Evolutionary conservation across 2,888 invertebrate species (phyloP).

Genomic region (Cheilosia impressa): DNA sequence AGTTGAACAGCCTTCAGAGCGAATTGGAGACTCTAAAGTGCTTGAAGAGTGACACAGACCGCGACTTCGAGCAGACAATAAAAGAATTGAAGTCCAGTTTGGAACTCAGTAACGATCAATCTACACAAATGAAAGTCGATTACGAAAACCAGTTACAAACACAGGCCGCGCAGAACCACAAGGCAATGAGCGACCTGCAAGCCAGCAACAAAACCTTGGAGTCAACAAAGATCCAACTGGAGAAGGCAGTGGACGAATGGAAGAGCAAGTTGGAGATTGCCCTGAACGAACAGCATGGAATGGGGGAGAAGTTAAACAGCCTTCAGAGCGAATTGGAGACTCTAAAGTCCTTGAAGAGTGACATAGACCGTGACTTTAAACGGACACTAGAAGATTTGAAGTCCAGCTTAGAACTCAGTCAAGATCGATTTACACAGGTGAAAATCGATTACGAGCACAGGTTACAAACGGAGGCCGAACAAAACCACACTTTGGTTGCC

Average conservation of each 20-base stretch:
- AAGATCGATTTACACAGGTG: neutral
- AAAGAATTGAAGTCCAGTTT: conserved; percentile 5
- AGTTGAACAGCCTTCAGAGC: conserved; percentile 30
- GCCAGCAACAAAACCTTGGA: conserved; percentile 33
- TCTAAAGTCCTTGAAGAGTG: conserved; percentile 1
- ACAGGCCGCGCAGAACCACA: neutral
- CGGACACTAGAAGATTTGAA: conserved; percentile 18
- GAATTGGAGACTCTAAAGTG: conserved; percentile 12
- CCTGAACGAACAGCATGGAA: conserved; percentile 19
- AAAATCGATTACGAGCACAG: conserved; percentile 18
- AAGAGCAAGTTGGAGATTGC: conserved; percentile 36
- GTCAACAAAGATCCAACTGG: conserved; percentile 9
- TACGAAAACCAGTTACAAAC: conserved; percentile 11
- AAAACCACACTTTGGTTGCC: neutral
- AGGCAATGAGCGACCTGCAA: neutral
- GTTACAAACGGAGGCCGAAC: neutral
- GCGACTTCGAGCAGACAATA: conserved; percentile 1
- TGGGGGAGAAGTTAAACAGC: conserved; percentile 43
- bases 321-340: conserved; percentile 16
- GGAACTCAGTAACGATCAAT: neutral
- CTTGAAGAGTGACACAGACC: conserved; percentile 3
- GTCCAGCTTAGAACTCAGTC: neutral
- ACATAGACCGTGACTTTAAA: conserved; percentile 3
- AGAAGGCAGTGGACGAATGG: conserved; percentile 18
- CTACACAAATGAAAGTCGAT: conserved; percentile 6